phyloP scores from a whole-genome alignment of 2,888 invertebrate species.

The Orchestes rusci region DNA sequence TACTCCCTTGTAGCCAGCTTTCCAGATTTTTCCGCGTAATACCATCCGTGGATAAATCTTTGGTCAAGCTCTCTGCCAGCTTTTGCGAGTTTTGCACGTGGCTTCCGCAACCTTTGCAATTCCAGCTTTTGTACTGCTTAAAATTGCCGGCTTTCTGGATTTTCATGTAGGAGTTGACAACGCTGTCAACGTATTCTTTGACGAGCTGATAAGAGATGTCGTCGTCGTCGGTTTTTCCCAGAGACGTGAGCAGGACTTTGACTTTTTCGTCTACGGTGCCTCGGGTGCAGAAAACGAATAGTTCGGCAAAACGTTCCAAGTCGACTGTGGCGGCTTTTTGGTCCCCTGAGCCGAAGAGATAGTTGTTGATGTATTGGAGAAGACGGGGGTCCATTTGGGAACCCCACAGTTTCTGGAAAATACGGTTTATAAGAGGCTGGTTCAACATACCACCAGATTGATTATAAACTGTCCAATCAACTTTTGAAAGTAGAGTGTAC shows the following conservation, averaged over 20 bases:
- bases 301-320: conserved; percentile 59
- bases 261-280: conserved; percentile 60
- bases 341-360: conserved; percentile 54
- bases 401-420: conserved; percentile 59
- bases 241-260: conserved; percentile 50
- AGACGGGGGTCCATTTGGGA: conserved; percentile 60
- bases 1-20: conserved; percentile 46
- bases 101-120: conserved; percentile 51
- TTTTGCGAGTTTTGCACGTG: conserved; percentile 51
- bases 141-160: conserved; percentile 54
- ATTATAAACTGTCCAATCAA: too few species aligned
- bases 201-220: conserved; percentile 55
- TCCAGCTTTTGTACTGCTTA: conserved; percentile 52
- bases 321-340: conserved; percentile 49
- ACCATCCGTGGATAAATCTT: conserved; percentile 42
- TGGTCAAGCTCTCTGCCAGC: conserved; percentile 52
- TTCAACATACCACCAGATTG: too few species aligned
- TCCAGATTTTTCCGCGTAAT: conserved; percentile 41
- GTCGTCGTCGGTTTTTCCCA: conserved; percentile 51
- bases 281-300: conserved; percentile 62
- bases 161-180: conserved; percentile 68
- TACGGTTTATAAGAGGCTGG: too few species aligned
- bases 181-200: conserved; percentile 68
- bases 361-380: conserved; percentile 61
- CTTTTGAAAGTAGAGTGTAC: too few species aligned